Conservation (phyloP, 2,888 invertebrate species). For the Priapulus caudatus region DNA sequence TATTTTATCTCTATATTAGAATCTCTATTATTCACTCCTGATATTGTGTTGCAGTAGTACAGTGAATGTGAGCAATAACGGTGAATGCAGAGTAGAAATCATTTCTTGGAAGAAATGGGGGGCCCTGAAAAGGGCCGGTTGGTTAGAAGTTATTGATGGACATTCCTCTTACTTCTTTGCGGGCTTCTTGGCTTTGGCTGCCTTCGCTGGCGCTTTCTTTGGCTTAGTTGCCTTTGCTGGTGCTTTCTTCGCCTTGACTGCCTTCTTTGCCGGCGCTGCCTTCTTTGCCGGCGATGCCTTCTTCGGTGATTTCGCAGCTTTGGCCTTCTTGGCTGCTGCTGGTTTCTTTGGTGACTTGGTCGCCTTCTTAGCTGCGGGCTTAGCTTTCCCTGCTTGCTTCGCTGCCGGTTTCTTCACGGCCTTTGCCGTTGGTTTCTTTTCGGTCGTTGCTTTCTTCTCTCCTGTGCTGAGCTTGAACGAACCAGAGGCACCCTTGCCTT, state of each 20-base stretch:
- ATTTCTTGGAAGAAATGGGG: too few relatives aligned
- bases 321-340: constrained; percentile 12
- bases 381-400: constrained; percentile 14
- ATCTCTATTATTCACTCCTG: too few relatives aligned
- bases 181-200: constrained; percentile 20
- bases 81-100: too few relatives aligned
- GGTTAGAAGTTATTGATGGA: constrained; percentile 16
- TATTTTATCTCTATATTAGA: too few relatives aligned
- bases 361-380: constrained; percentile 15
- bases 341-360: constrained; percentile 13
- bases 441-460: constrained; percentile 6
- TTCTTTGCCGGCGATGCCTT: constrained; percentile 13
- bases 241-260: constrained; percentile 14
- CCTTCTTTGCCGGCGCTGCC: constrained; percentile 17
- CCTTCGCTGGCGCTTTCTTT: constrained; percentile 9
- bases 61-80: too few relatives aligned
- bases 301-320: too few relatives aligned
- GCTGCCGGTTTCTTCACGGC: constrained; percentile 13
- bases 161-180: constrained; percentile 17
- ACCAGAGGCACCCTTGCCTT: constrained; percentile 30
- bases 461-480: constrained; percentile 25
- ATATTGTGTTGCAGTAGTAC: too few relatives aligned
- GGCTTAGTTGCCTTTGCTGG: constrained; percentile 8
- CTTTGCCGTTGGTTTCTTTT: constrained; percentile 10
- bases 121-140: constrained; percentile 15